phyloP scores from a whole-genome alignment of 2,888 invertebrate species.

The Melikaiella ostensackeni region DNA sequence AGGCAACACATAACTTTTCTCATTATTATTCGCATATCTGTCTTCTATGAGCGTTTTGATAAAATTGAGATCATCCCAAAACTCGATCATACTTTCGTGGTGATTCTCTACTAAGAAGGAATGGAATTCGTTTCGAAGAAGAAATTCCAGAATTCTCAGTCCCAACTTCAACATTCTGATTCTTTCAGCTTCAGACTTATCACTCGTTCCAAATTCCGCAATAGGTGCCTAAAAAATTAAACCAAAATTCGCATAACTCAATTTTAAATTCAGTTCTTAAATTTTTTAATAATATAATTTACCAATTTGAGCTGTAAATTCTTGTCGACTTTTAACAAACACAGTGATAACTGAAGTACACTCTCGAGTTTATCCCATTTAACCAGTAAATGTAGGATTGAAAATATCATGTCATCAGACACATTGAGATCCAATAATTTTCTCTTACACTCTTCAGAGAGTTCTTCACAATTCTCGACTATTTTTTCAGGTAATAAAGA shows the following conservation, averaged over 20 bases:
- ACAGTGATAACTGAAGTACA: constrained; percentile 44
- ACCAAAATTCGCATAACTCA: neutral
- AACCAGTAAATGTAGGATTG: constrained; percentile 52
- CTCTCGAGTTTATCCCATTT: constrained; percentile 57
- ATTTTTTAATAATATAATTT: neutral
- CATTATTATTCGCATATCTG: constrained; percentile 33
- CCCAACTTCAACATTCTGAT: constrained; percentile 48
- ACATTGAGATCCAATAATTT: constrained; percentile 46
- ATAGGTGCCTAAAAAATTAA: neutral
- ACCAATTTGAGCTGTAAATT: neutral
- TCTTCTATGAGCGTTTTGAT: constrained; percentile 51
- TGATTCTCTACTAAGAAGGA: constrained; percentile 51
- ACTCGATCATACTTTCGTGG: constrained; percentile 50
- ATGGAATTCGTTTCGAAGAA: constrained; percentile 48
- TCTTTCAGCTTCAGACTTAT: constrained; percentile 25
- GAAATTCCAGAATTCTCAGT: constrained; percentile 49
- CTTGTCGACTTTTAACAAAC: neutral
- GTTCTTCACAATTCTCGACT: constrained; percentile 39
- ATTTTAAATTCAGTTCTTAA: neutral
- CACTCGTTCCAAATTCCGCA: neutral
- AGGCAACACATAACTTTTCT: constrained; percentile 15
- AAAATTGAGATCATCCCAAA: constrained; percentile 51
- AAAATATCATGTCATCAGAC: constrained; percentile 48
- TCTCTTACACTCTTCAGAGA: constrained; percentile 43
- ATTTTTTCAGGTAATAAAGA: constrained; percentile 53